Percentiles rank a stretch among this genome's conserved stretches.
These are phyloP conservation scores for Pseudococcus viburni DNA, from an alignment of 2,888 invertebrate species.

Conservation along the genomic window DNA sequence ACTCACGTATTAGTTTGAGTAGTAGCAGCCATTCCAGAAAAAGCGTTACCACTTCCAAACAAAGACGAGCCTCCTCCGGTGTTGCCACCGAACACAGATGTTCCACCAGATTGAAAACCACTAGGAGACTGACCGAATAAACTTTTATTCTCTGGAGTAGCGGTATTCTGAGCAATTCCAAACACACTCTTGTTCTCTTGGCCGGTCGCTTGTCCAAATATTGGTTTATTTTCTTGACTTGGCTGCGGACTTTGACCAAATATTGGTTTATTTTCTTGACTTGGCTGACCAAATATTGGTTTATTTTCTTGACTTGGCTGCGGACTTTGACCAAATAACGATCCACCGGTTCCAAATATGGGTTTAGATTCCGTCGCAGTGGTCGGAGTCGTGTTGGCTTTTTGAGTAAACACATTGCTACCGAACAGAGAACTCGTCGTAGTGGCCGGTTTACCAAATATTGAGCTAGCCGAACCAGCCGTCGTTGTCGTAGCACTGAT, in stretches of 20 bases:
- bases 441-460: slow-evolving; percentile 53
- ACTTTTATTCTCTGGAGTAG: slow-evolving; percentile 37
- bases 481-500: slow-evolving; percentile 26
- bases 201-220: background rate
- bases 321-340: background rate
- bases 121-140: slow-evolving; percentile 10
- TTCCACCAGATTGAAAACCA: background rate
- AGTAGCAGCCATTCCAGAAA: slow-evolving; percentile 32
- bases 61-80: slow-evolving; percentile 19
- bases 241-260: background rate
- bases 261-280: slow-evolving; percentile 25
- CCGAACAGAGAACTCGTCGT: background rate
- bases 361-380: background rate
- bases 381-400: background rate
- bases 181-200: slow-evolving; percentile 40
- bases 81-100: slow-evolving; percentile 30
- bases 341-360: slow-evolving; percentile 10
- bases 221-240: background rate
- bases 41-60: background rate
- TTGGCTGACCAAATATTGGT: background rate
- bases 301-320: slow-evolving; percentile 23
- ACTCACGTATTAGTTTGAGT: slow-evolving; percentile 40
- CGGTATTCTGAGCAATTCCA: background rate
- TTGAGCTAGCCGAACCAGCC: background rate
- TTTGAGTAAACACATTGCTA: slow-evolving; percentile 35